These are phyloP conservation scores for Cheilosia pagana DNA, from an alignment of 2,888 invertebrate species.

Conservation along the genomic window DNA sequence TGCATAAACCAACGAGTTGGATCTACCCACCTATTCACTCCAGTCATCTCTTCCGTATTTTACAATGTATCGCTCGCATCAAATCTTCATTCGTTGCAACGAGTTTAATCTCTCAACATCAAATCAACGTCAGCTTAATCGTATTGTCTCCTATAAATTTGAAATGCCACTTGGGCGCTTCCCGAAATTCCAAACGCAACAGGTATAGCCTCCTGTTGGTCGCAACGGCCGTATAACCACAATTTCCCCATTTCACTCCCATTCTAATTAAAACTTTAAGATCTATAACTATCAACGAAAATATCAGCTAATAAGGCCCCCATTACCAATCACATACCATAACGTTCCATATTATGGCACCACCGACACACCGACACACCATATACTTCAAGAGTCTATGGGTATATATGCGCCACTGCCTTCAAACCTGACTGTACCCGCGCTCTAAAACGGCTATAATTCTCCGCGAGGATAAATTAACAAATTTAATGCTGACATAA, in stretches of 20 bases:
- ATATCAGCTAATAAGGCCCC: slow-evolving; percentile 74
- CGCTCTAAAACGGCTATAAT: slow-evolving; percentile 77
- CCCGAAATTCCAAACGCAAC: slow-evolving; percentile 70
- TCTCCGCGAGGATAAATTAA: slow-evolving; percentile 79
- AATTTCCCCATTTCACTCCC: slow-evolving; percentile 63
- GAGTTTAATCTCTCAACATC: slow-evolving; percentile 9
- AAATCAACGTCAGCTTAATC: slow-evolving; percentile 52
- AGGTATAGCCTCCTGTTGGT: slow-evolving; percentile 53
- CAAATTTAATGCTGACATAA: slow-evolving; percentile 80
- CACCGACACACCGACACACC: slow-evolving; percentile 26
- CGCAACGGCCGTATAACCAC: slow-evolving; percentile 19
- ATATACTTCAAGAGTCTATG: background rate
- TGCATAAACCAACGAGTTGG: too few species aligned
- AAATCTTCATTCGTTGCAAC: slow-evolving; percentile 1
- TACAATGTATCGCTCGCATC: slow-evolving; percentile 41
- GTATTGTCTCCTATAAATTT: slow-evolving; percentile 60
- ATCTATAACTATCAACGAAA: slow-evolving; percentile 73
- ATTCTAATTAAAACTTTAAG: slow-evolving; percentile 75
- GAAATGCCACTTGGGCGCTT: slow-evolving; percentile 56
- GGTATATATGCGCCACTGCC: slow-evolving; percentile 48
- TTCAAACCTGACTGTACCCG: slow-evolving; percentile 59
- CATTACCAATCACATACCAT: slow-evolving; percentile 72
- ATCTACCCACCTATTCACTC: too few species aligned
- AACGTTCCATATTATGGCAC: slow-evolving; percentile 65
- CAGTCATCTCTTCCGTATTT: slow-evolving; percentile 22